A percentile compares a stretch with the other conserved stretches of the same genome.
Conservation (phyloP, 64 coral and sea anemone genomes). For the Pocillopora damicornis region DNA sequence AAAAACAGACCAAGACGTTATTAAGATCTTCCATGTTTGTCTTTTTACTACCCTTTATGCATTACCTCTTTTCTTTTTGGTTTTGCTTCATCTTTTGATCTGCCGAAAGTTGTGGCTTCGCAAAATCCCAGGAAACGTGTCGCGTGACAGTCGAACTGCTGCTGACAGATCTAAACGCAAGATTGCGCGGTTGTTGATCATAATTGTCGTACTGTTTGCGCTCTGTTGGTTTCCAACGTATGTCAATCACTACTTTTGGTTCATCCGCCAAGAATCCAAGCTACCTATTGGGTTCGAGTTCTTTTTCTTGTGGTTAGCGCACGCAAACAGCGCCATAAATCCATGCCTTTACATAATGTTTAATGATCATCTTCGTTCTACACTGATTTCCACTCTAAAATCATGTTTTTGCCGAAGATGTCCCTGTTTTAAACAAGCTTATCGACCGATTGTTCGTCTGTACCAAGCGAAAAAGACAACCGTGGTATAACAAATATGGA, state of each 20-base stretch:
- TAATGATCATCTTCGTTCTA: conserved; percentile 22
- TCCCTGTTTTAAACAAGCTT: neutral
- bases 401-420: neutral
- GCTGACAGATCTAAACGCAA: conserved; percentile 34
- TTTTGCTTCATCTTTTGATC: conserved; percentile 26
- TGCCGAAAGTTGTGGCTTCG: conserved; percentile 58
- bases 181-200: conserved; percentile 28
- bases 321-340: conserved; percentile 68
- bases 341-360: conserved; percentile 46
- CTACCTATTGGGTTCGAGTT: neutral
- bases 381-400: neutral
- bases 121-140: conserved; percentile 54
- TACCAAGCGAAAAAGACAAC: neutral
- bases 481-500: neutral
- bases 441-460: neutral
- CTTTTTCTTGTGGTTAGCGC: conserved; percentile 46
- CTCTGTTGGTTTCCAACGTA: conserved; percentile 57
- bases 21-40: conserved; percentile 32
- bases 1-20: neutral
- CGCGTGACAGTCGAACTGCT: conserved; percentile 12
- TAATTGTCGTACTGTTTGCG: conserved; percentile 36
- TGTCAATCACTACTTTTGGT: conserved; percentile 48
- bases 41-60: conserved; percentile 41
- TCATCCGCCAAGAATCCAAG: neutral
- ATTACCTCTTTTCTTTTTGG: conserved; percentile 11